Evolutionary conservation across 1,140 invertebrate species (phyloP).

Genomic region (Sitophilus oryzae): DNA sequence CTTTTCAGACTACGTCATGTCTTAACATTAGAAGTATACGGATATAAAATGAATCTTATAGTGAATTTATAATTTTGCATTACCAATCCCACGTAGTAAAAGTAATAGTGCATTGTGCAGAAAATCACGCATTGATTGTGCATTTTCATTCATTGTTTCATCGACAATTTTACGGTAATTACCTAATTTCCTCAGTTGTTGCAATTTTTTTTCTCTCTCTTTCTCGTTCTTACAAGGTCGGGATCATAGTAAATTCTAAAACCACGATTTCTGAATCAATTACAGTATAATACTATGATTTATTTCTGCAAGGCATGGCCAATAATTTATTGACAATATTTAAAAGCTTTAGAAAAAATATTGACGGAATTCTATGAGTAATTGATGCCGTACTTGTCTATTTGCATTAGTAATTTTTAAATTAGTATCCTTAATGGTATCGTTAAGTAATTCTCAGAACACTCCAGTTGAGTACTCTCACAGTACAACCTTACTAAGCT

Average conservation of each 20-base stretch:
- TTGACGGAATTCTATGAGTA: too few relatives aligned
- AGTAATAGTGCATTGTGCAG: background rate
- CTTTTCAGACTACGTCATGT: background rate
- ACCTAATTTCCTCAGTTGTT: slow-evolving; percentile 6
- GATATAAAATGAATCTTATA: background rate
- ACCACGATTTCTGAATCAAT: slow-evolving; percentile 4
- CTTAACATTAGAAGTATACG: background rate
- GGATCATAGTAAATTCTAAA: background rate
- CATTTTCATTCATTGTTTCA: slow-evolving; percentile 9
- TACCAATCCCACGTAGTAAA: background rate
- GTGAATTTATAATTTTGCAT: background rate
- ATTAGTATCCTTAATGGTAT: too few relatives aligned
- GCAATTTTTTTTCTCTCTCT: background rate
- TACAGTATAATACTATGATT: background rate
- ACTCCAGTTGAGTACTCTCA: too few relatives aligned
- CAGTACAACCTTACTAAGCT: too few relatives aligned
- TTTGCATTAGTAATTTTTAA: too few relatives aligned
- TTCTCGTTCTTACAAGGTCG: background rate
- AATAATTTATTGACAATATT: too few relatives aligned
- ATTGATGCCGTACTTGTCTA: too few relatives aligned
- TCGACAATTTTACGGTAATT: slow-evolving; percentile 5
- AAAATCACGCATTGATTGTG: background rate
- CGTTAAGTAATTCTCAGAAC: too few relatives aligned
- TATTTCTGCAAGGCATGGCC: background rate
- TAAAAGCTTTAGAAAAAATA: too few relatives aligned